Evolutionary conservation across 2,113 vertebrate species (phyloP).

Genomic region (Rhea americana): DNA sequence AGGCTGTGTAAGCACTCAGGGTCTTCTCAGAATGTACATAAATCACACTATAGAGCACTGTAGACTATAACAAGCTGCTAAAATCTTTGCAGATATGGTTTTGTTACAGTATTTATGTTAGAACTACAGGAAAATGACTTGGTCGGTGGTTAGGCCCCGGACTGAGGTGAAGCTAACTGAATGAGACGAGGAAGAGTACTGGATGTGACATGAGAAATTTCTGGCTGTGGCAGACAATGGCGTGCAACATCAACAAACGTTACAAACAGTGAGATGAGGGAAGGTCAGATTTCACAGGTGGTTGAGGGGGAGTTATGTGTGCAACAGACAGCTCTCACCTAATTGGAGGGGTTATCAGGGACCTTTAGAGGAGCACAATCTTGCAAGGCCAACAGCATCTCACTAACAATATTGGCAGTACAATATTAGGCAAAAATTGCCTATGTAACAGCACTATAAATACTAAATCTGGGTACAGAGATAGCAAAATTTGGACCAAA

Average conservation of each 20-base stretch:
- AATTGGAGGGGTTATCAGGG: not conserved
- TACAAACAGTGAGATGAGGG: not conserved
- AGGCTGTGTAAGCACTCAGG: not conserved
- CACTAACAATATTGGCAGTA: not conserved
- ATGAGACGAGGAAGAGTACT: not conserved
- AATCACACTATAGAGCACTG: not conserved
- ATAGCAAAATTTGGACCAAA: not conserved
- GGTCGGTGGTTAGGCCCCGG: not conserved
- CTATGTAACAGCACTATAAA: not conserved
- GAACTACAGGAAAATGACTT: not conserved
- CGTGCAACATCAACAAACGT: not conserved
- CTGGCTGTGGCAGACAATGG: not conserved
- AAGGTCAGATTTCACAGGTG: not conserved
- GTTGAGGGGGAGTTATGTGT: not conserved
- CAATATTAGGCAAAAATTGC: not conserved
- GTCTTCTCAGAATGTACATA: not conserved
- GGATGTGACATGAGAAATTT: not conserved
- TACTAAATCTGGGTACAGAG: not conserved
- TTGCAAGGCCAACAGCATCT: not conserved
- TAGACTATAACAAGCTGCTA: not conserved
- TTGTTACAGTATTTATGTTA: not conserved
- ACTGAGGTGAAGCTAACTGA: not conserved
- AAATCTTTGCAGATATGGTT: not conserved
- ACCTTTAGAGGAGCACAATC: not conserved
- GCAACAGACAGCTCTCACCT: not conserved